A percentile compares a stretch with the other conserved stretches of the same genome.
These are phyloP conservation scores for Scaptomyza graminum DNA, from an alignment of 1,140 invertebrate genomes.

Conservation along the genomic window DNA sequence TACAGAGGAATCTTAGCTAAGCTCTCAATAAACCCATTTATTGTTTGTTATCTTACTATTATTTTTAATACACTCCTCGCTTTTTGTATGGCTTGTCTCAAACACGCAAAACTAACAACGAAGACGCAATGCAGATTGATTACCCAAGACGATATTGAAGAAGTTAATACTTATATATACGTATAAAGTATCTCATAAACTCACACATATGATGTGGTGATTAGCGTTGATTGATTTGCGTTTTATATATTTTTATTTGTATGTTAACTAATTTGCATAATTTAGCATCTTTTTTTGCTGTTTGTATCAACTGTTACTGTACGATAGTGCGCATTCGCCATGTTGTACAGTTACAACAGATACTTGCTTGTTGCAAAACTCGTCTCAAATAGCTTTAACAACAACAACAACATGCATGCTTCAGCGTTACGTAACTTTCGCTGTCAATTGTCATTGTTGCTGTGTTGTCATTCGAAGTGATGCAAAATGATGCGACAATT, in stretches of 20 bases:
- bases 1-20: too few relatives aligned
- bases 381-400: conserved; percentile 38
- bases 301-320: conserved; percentile 11
- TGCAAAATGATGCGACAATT: conserved; percentile 2
- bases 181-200: neutral
- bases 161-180: neutral
- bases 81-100: conserved; percentile 23
- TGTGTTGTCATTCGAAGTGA: neutral
- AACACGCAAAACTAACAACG: neutral
- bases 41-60: neutral
- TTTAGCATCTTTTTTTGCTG: conserved; percentile 23
- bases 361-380: conserved; percentile 42
- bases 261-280: conserved; percentile 42
- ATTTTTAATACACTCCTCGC: neutral
- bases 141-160: conserved; percentile 42
- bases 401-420: conserved; percentile 31
- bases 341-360: conserved; percentile 36
- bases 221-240: conserved; percentile 73
- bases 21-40: too few relatives aligned
- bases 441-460: conserved; percentile 29
- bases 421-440: conserved; percentile 60
- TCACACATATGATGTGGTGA: conserved; percentile 36
- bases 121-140: conserved; percentile 24
- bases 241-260: conserved; percentile 30
- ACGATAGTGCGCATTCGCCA: conserved; percentile 49